phyloP scores from a whole-genome alignment of 2,113 vertebrate genomes.

The human region DNA sequence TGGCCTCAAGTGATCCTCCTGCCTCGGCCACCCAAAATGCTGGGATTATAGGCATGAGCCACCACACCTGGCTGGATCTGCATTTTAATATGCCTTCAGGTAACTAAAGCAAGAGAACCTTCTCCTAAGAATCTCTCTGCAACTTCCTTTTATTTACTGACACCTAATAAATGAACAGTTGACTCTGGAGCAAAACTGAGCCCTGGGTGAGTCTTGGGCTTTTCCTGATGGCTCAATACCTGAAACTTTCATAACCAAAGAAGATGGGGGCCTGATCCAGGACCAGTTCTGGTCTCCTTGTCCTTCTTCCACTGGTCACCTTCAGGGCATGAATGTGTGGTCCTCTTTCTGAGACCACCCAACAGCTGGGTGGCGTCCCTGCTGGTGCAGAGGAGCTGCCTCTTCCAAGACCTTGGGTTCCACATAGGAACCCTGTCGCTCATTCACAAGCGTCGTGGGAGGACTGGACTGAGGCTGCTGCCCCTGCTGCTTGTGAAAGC shows the following conservation, averaged over 20 bases:
- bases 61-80: not conserved
- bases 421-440: not conserved
- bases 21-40: no score
- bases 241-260: not conserved
- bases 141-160: not conserved
- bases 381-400: not conserved
- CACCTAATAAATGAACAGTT: not conserved
- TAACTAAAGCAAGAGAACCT: not conserved
- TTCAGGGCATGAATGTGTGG: accelerated
- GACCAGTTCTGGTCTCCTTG: accelerated
- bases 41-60: not conserved
- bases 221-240: not conserved
- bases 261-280: not conserved
- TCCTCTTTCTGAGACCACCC: not conserved
- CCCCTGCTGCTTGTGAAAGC: no score
- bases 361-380: not conserved
- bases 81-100: not conserved
- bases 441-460: not conserved
- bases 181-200: not conserved
- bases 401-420: not conserved
- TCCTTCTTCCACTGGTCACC: not conserved
- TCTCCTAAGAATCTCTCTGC: not conserved
- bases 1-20: no score
- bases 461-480: not conserved
- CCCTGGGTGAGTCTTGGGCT: not conserved